Conservation (phyloP, 2,888 invertebrate genomes). For the Temnothorax rugatulus region DNA sequence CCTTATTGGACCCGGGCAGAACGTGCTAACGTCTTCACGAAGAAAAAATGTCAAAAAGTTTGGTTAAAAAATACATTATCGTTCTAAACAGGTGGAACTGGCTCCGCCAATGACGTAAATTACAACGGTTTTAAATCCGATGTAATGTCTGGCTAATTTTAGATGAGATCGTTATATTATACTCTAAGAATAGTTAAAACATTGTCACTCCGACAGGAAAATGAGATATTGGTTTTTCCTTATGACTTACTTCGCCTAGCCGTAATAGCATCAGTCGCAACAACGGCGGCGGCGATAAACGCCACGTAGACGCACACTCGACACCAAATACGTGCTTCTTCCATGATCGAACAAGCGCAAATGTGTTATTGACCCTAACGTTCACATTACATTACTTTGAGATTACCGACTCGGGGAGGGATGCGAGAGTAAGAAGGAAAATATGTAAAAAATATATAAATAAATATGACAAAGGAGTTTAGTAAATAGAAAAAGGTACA, state of each 20-base stretch:
- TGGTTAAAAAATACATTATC: background rate
- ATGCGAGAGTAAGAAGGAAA: background rate
- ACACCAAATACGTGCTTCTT: background rate
- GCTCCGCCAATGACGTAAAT: background rate
- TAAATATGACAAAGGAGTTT: background rate
- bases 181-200: background rate
- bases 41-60: background rate
- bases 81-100: background rate
- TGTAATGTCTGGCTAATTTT: background rate
- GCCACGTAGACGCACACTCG: slow-evolving; percentile 41
- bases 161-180: background rate
- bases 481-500: background rate
- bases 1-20: slow-evolving; percentile 75
- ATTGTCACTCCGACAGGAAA: background rate
- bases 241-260: slow-evolving; percentile 49
- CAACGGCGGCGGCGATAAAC: slow-evolving; percentile 5
- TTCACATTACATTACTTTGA: slow-evolving; percentile 38
- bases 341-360: slow-evolving; percentile 49
- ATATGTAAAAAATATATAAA: background rate
- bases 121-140: background rate
- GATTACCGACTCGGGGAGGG: background rate
- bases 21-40: background rate
- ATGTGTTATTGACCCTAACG: background rate
- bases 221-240: background rate
- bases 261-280: background rate